These are phyloP conservation scores for Pomatorhinus ruficollis DNA, from an alignment of 2,113 vertebrate species.

Conservation along the genomic window DNA sequence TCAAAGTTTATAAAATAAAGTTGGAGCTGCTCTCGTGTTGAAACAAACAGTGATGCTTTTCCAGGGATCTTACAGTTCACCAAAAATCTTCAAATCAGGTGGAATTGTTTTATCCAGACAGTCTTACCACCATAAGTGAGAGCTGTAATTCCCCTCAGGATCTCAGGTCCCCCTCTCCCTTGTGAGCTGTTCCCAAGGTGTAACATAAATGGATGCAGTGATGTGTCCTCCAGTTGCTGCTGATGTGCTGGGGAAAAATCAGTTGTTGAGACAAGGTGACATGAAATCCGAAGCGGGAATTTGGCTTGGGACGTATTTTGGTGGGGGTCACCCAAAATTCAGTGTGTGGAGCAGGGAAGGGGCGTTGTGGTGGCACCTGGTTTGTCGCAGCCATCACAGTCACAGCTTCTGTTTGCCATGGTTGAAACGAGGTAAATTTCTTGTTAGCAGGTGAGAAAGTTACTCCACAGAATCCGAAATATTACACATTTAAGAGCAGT, in stretches of 20 bases:
- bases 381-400: not conserved
- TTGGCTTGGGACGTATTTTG: fast-evolving
- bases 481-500: not conserved
- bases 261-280: not conserved
- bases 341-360: not conserved
- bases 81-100: not conserved
- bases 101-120: fast-evolving
- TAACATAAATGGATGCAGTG: not conserved
- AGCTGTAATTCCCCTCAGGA: not conserved
- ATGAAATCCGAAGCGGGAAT: not conserved
- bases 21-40: not conserved
- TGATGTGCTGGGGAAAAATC: not conserved
- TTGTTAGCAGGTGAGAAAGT: not conserved
- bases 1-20: not conserved
- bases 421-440: not conserved
- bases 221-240: not conserved
- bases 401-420: not conserved
- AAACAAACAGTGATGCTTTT: not conserved
- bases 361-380: not conserved
- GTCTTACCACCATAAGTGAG: fast-evolving
- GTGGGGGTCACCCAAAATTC: not conserved
- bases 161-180: not conserved
- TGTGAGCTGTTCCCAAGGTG: not conserved
- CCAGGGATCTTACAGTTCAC: not conserved
- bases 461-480: not conserved